Conservation (phyloP, 2,888 invertebrate genomes). For the Ptychoptera albimana region DNA sequence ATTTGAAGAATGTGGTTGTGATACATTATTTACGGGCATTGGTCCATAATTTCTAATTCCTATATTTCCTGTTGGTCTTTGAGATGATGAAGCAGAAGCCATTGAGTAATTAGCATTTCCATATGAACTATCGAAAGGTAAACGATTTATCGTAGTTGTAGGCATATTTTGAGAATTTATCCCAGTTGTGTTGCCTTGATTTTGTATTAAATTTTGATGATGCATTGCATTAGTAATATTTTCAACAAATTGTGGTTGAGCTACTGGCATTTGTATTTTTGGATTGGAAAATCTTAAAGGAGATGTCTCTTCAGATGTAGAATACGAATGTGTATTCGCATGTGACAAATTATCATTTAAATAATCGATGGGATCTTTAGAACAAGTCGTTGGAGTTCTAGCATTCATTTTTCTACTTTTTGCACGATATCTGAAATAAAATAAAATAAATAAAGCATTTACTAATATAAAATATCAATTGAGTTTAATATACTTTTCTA, state of each 20-base stretch:
- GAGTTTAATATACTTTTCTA: constrained; percentile 41
- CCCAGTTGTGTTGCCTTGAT: too few species aligned
- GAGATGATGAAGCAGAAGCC: too few species aligned
- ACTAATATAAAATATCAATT: constrained; percentile 23
- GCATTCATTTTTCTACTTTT: constrained; percentile 42
- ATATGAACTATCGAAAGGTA: constrained; percentile 10
- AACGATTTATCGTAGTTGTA: not conserved
- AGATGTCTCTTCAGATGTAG: constrained; percentile 18
- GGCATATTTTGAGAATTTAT: too few species aligned
- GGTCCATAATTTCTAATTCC: too few species aligned
- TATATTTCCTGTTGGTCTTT: too few species aligned
- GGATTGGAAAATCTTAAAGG: constrained; percentile 19
- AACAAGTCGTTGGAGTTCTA: constrained; percentile 17
- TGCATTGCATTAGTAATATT: not conserved
- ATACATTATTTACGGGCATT: not conserved
- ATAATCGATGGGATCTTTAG: constrained; percentile 17
- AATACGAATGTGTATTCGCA: constrained; percentile 10
- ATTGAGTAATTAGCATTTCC: constrained; percentile 8
- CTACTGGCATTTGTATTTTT: not conserved
- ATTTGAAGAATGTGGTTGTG: constrained; percentile 8
- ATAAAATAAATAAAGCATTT: not conserved
- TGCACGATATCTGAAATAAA: constrained; percentile 35
- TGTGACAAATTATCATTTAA: constrained; percentile 14
- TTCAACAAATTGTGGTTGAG: constrained; percentile 1
- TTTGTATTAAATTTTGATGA: too few species aligned